These are phyloP conservation scores for Scaptomyza reducta DNA, from an alignment of 2,888 invertebrate species.

Conservation along the genomic window DNA sequence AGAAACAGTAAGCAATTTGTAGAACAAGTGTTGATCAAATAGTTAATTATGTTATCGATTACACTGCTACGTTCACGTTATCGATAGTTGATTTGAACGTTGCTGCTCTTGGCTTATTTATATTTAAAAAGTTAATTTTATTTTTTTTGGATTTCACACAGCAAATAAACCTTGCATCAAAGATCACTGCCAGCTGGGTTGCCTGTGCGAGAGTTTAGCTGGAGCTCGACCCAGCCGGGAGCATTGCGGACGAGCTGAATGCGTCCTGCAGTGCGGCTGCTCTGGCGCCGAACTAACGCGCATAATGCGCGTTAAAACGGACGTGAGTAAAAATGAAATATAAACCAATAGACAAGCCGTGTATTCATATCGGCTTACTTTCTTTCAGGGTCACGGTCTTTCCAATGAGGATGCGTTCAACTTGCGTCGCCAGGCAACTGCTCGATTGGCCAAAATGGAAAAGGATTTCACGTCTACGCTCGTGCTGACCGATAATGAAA, in stretches of 20 bases:
- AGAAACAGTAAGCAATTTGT: not conserved
- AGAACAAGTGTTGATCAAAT: not conserved
- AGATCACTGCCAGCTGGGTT: constrained; percentile 87
- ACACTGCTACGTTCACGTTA: not conserved
- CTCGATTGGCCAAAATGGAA: constrained; percentile 88
- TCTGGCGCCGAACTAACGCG: constrained; percentile 70
- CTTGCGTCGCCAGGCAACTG: constrained; percentile 83
- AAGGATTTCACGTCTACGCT: constrained; percentile 90
- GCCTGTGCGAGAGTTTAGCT: constrained; percentile 87
- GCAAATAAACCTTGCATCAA: constrained; percentile 85
- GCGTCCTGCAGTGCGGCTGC: constrained; percentile 85
- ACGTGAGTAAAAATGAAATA: constrained; percentile 58
- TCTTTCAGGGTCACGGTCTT: constrained; percentile 75
- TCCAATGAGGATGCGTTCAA: constrained; percentile 83
- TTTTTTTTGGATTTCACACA: constrained; percentile 29
- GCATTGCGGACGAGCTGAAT: constrained; percentile 87
- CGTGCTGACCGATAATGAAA: constrained; percentile 87
- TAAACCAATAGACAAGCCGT: not conserved
- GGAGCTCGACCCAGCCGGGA: constrained; percentile 84
- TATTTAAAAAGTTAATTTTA: not conserved
- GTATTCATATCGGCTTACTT: not conserved
- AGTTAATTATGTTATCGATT: not conserved
- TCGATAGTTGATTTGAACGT: not conserved
- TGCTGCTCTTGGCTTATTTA: not conserved
- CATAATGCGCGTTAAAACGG: constrained; percentile 82